Percentiles rank a stretch among this genome's conserved stretches.
Evolutionary conservation across 2,888 invertebrate genomes (phyloP).

Genomic region (Prosapia bicincta): DNA sequence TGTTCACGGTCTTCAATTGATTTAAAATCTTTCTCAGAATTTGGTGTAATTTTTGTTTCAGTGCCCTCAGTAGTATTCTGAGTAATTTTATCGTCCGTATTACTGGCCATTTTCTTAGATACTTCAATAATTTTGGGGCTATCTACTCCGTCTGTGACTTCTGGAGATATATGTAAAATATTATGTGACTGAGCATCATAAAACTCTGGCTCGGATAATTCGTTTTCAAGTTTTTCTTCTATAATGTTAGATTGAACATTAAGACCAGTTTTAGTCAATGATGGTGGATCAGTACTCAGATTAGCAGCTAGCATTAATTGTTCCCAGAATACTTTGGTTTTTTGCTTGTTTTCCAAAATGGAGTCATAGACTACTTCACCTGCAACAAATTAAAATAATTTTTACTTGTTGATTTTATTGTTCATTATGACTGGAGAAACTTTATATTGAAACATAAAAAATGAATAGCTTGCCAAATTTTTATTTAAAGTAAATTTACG

Average conservation of each 20-base stretch:
- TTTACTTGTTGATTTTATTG: too few species aligned
- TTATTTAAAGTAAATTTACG: too few species aligned
- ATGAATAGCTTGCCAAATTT: too few species aligned
- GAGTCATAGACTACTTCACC: conserved; percentile 43
- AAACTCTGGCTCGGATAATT: background rate
- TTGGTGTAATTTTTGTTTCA: background rate
- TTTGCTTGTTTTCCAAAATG: conserved; percentile 42
- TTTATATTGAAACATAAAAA: too few species aligned
- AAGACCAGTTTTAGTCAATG: background rate
- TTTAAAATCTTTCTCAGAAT: background rate
- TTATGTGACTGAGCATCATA: background rate
- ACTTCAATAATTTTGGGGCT: background rate
- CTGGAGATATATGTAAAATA: background rate
- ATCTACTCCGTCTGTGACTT: background rate
- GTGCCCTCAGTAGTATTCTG: background rate
- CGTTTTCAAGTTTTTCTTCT: background rate
- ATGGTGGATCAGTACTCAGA: conserved; percentile 16
- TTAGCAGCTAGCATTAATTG: conserved; percentile 41
- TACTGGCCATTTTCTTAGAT: background rate
- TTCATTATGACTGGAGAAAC: too few species aligned
- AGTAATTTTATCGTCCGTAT: background rate
- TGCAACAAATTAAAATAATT: conserved; percentile 32
- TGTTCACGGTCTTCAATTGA: background rate
- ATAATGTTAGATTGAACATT: background rate
- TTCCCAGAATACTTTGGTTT: conserved; percentile 44